Evolutionary conservation across 2,113 vertebrate species (phyloP), one percentile per base, ranked within the genome.

Genomic region (Protobothrops flavoviridis): DNA sequence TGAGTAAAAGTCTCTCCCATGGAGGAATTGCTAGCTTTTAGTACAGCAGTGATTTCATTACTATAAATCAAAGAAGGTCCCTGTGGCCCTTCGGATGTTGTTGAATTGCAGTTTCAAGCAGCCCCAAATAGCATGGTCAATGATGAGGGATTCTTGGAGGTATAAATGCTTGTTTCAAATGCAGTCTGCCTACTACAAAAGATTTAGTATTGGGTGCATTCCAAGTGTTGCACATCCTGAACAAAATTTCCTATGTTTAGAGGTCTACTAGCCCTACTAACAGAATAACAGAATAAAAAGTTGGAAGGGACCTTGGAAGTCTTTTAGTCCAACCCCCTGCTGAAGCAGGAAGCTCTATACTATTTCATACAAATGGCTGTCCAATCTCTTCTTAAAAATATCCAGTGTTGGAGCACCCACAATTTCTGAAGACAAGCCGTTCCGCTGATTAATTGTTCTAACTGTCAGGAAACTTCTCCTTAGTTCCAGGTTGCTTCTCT

Each of bases 11-110:
- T 43, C 6, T 52, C 56, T 52, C 11, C 17, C 88, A 43, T n/a
- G n/a, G 87, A 20, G 0, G 0, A 0, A 89, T 88, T 43, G 23
- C 61, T 5, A 24, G 8, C 0, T 0, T 21, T 91, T 74, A 87
- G 26, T 64, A 52, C 43, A 87, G 26, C 52, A 52, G 74, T 26
- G 15, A 81, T 33, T 61, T n/a, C 39, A 87, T 91, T 87, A 59
- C 9, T 43, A 86, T 87, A 85, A 21, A 55, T 87, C 50, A 53
- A 52, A n/a, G 48, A 15, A 29, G 45, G 48, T 52, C 48, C 86
- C 20, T 55, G 29, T 29, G 48, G 50, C 87, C 50, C 50, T 55
- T 53, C 10, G 52, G 15, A 33, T 88, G 50, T 33, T 55, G 33
- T n/a, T 88, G 50, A 48, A 88, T n/a, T 53, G 29, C 87, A 88